phyloP scores from a whole-genome alignment of 2,888 invertebrate species.

The Lycocerus yunnanus region DNA sequence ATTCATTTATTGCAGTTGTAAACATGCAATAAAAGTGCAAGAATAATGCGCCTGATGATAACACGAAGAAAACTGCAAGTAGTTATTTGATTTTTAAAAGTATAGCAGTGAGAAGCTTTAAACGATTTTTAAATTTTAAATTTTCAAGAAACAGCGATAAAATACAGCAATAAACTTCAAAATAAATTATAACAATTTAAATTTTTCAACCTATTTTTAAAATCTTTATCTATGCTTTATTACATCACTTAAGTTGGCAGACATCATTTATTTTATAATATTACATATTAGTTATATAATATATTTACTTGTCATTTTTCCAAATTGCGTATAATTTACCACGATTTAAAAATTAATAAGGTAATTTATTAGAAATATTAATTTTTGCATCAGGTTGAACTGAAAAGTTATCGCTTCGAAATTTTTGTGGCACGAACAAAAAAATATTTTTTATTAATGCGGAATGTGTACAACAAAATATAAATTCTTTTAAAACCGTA shows the following conservation, averaged over 20 bases:
- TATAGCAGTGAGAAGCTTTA: not conserved
- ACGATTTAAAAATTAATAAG: not conserved
- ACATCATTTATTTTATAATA: not conserved
- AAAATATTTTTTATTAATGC: not conserved
- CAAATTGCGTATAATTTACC: not conserved
- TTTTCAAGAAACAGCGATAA: not conserved
- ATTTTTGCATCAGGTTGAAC: not conserved
- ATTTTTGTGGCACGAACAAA: not conserved
- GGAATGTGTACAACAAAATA: not conserved
- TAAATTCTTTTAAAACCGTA: not conserved
- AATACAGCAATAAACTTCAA: not conserved
- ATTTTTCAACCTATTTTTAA: not conserved
- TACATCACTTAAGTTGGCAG: not conserved
- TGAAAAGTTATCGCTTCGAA: not conserved
- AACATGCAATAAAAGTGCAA: not conserved
- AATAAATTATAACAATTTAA: not conserved
- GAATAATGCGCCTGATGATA: not conserved
- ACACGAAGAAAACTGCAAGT: not conserved
- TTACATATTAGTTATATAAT: not conserved
- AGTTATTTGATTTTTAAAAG: not conserved
- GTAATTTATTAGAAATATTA: not conserved
- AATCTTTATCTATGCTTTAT: not conserved
- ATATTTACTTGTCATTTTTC: not conserved
- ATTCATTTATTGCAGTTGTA: not conserved
- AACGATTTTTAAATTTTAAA: not conserved